Evolutionary conservation across 2,888 invertebrate species (phyloP), one percentile per base, ranked within the genome.

Genomic region (Orthosia gothica): DNA sequence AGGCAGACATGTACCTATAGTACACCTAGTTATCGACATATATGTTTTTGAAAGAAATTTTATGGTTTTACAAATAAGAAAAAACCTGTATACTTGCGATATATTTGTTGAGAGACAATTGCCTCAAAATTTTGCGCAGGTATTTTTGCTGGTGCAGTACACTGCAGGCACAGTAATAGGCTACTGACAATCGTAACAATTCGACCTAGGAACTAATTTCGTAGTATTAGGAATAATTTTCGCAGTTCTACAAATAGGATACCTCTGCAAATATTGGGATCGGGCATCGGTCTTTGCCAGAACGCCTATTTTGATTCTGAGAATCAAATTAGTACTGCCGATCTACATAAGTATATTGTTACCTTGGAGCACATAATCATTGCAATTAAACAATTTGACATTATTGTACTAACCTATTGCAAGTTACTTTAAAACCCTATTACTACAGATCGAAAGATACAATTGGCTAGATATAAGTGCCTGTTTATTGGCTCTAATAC

Each of bases 371-470:
- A 13, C 15, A 9, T 32, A 40, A 55, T 0, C 20, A 71, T 12
- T 20, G 0, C 40, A 81, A 74, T 54, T 54, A 12, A 49, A n/a
- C n/a, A 40, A 54, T 40, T 58, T 40, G 23, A 70, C 32, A 74
- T 78, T 13, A 79, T 49, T 40, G 9, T 16, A 26, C 16, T 18
- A 23, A 23, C 3, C 5, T 47, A 15, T 40, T 26, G 12, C 57
- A 20, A 2, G 47, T 66, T 49, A 45, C 32, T 57, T 45, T 49
- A 68, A 15, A 9, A 70, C 54, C 45, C 49, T 76, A 61, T 75
- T 62, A 84, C 70, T 81, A 84, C 4, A 20, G 52, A 67, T 63
- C 52, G 7, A 74, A 57, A 40, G 45, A 84, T 66, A 80, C 26
- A 54, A 63, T 58, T 49, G 32, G 16, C 45, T 70, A 57, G 47